A percentile compares a stretch with the other conserved stretches of the same genome.
These are phyloP conservation scores for Nomada flava DNA, from an alignment of 2,888 invertebrate species.

Conservation along the genomic window DNA sequence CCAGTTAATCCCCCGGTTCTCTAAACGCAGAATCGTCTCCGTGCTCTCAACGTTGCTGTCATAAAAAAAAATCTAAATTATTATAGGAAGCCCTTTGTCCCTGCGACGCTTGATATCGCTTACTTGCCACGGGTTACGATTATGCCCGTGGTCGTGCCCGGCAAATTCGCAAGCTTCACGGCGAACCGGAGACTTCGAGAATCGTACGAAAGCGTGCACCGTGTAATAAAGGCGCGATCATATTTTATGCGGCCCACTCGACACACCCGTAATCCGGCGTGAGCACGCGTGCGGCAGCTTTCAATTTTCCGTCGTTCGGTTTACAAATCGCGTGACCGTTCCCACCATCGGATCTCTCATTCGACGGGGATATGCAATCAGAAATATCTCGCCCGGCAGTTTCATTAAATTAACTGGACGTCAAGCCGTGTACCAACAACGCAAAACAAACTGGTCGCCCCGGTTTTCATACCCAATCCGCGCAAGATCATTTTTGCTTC, in stretches of 20 bases:
- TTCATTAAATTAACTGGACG: constrained; percentile 31
- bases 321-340: constrained; percentile 12
- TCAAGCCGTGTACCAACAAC: not conserved
- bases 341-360: not conserved
- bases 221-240: constrained; percentile 27
- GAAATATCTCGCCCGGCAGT: constrained; percentile 8
- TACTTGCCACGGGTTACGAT: constrained; percentile 57
- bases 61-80: constrained; percentile 57
- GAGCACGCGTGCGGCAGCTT: not conserved
- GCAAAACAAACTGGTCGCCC: constrained; percentile 8
- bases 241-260: constrained; percentile 2
- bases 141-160: constrained; percentile 44
- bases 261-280: constrained; percentile 16
- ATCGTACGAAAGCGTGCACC: constrained; percentile 23
- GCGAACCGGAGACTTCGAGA: constrained; percentile 1
- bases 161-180: constrained; percentile 4
- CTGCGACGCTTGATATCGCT: constrained; percentile 49
- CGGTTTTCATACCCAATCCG: not conserved
- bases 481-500: not conserved
- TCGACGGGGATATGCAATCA: not conserved
- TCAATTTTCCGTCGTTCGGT: constrained; percentile 31
- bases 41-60: not conserved
- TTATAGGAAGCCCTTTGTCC: constrained; percentile 47
- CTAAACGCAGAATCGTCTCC: not conserved
- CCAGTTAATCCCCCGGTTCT: constrained; percentile 18